Conservation (phyloP, 2,888 invertebrate genomes). For the Melipona bicolor region DNA sequence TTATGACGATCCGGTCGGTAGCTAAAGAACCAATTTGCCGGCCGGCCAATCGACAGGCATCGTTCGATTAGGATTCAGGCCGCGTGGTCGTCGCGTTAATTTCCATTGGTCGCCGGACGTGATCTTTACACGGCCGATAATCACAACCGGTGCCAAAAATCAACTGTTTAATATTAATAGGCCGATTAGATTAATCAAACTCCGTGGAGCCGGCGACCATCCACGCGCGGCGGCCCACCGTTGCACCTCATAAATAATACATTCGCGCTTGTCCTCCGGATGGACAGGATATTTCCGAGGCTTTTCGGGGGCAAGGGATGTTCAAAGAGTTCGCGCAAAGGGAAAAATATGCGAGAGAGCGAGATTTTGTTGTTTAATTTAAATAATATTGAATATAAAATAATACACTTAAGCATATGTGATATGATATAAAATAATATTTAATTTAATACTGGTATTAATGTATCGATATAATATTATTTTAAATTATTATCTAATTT, state of each 20-base stretch:
- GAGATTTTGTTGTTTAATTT: background rate
- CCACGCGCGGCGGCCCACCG: slow-evolving; percentile 36
- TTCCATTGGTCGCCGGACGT: slow-evolving; percentile 63
- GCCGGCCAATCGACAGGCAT: slow-evolving; percentile 51
- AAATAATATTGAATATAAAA: no score
- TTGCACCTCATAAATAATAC: slow-evolving; percentile 62
- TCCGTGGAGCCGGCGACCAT: slow-evolving; percentile 9
- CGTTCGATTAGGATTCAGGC: slow-evolving; percentile 73
- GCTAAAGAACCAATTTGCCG: slow-evolving; percentile 72
- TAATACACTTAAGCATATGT: no score
- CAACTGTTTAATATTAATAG: slow-evolving; percentile 79
- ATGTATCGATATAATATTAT: no score
- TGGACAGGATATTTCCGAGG: background rate
- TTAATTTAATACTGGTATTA: no score
- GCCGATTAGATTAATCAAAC: slow-evolving; percentile 75
- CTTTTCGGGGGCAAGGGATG: background rate
- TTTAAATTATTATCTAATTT: no score
- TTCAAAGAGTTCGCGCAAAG: background rate
- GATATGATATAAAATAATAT: no score
- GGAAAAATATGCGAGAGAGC: background rate
- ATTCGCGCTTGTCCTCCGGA: slow-evolving; percentile 8
- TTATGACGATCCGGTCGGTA: slow-evolving; percentile 62
- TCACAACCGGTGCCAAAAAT: slow-evolving; percentile 75
- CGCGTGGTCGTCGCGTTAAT: slow-evolving; percentile 69
- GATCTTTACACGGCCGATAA: slow-evolving; percentile 74